A percentile compares a stretch with the other conserved stretches of the same genome.
Conservation (phyloP, 1,140 invertebrate species). For the Lasioglossum baleicum region DNA sequence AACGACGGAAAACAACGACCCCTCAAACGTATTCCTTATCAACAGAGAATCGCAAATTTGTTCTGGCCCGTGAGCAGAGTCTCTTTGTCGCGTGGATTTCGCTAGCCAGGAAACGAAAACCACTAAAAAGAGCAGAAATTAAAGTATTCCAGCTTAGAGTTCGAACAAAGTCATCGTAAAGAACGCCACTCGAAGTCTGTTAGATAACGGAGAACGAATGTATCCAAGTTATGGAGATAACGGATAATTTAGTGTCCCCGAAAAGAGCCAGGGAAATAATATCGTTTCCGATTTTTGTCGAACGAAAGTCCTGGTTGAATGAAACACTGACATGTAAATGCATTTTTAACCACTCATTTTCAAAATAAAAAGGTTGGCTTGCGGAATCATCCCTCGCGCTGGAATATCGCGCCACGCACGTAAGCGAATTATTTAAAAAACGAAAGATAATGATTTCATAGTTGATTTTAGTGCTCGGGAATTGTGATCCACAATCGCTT, state of each 20-base stretch:
- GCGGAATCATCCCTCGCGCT: no score
- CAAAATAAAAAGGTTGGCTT: no score
- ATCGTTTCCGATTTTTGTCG: conserved; percentile 18
- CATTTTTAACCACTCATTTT: no score
- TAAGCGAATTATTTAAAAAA: no score
- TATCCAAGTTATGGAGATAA: conserved; percentile 44
- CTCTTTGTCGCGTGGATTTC: background rate
- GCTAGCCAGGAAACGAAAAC: background rate
- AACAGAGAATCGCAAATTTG: background rate
- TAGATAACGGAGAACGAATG: conserved; percentile 41
- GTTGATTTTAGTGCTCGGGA: no score
- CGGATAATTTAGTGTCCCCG: conserved; percentile 19
- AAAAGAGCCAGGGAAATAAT: conserved; percentile 15
- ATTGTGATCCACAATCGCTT: no score
- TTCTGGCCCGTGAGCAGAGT: background rate
- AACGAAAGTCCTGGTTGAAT: no score
- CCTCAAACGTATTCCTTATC: conserved; percentile 3
- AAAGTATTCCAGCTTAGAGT: conserved; percentile 30
- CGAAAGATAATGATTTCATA: no score
- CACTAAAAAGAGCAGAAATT: conserved; percentile 15
- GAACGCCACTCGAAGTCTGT: conserved; percentile 27
- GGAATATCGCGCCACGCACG: no score
- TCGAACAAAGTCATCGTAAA: conserved; percentile 28
- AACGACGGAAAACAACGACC: background rate
- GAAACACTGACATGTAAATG: no score